These are phyloP conservation scores for Anneissia japonica DNA, from an alignment of 35 echinoderm and acorn worm genomes.

Conservation along the genomic window DNA sequence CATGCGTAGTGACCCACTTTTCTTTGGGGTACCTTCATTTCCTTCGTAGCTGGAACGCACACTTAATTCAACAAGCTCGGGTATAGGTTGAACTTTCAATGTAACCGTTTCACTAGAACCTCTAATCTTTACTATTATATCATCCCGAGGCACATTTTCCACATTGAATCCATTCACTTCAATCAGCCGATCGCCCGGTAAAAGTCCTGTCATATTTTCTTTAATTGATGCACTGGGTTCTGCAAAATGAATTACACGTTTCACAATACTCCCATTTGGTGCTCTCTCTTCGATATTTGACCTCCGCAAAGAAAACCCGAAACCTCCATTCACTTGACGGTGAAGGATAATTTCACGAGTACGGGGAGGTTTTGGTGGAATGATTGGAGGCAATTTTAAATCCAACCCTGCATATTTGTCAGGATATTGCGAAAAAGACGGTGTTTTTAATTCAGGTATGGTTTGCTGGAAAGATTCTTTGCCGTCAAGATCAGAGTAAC, in stretches of 20 bases:
- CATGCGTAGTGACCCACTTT: conserved; percentile 66
- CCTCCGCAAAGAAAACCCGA: conserved; percentile 83
- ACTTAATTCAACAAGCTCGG: conserved; percentile 90
- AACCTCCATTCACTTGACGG: conserved; percentile 73
- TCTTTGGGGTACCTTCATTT: conserved; percentile 69
- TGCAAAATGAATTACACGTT: conserved; percentile 86
- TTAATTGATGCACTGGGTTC: conserved; percentile 74
- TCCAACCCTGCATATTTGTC: conserved; percentile 75
- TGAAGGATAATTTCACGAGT: conserved; percentile 71
- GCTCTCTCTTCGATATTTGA: conserved; percentile 65
- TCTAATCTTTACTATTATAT: conserved; percentile 77
- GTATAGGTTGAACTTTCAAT: conserved; percentile 93
- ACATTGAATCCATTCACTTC: conserved; percentile 88
- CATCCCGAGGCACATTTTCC: conserved; percentile 65
- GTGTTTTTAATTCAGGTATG: conserved; percentile 21
- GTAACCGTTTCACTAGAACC: conserved; percentile 69
- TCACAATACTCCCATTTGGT: conserved; percentile 34
- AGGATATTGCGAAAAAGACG: neutral
- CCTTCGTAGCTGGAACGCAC: conserved; percentile 75
- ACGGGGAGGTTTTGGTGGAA: conserved; percentile 68
- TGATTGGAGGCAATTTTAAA: conserved; percentile 57
- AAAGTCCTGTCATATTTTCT: conserved; percentile 80
- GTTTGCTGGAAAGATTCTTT: conserved; percentile 11
- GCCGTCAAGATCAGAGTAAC: conserved; percentile 34
- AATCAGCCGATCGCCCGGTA: conserved; percentile 86